Evolutionary conservation across 1,140 invertebrate species (phyloP).

Genomic region (Sycophaga agraensis): DNA sequence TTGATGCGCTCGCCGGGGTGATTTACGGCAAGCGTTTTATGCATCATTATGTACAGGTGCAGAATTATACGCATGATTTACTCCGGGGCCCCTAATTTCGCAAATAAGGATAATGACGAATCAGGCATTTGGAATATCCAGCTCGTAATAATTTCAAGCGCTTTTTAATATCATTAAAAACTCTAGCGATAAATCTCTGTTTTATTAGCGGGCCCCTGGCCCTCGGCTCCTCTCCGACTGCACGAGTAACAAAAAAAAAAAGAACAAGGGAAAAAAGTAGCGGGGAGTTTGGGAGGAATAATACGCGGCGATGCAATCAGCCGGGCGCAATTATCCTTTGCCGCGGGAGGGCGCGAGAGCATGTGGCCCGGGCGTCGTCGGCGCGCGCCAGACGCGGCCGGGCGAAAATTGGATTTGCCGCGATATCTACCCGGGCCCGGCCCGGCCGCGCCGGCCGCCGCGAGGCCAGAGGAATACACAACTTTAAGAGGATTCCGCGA

Average conservation of each 20-base stretch:
- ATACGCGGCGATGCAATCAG: too few species aligned
- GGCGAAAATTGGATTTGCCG: constrained; percentile 45
- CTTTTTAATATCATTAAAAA: not conserved
- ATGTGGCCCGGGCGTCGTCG: not conserved
- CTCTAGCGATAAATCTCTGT: too few species aligned
- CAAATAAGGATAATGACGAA: constrained; percentile 1
- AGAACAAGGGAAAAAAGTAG: too few species aligned
- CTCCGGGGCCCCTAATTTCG: not conserved
- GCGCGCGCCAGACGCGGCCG: not conserved
- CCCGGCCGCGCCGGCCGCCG: not conserved
- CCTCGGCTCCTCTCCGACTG: too few species aligned
- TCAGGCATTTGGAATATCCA: not conserved
- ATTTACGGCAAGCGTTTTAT: constrained; percentile 7
- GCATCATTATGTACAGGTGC: constrained; percentile 15
- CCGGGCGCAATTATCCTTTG: too few species aligned
- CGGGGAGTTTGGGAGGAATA: too few species aligned
- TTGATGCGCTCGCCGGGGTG: not conserved
- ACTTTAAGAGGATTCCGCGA: constrained; percentile 58
- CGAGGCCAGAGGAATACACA: constrained; percentile 60
- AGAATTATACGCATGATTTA: constrained; percentile 19
- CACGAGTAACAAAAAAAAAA: too few species aligned
- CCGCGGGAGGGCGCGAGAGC: too few species aligned
- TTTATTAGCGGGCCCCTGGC: too few species aligned
- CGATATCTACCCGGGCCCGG: constrained; percentile 34
- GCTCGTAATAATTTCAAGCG: not conserved